These are phyloP conservation scores for Natrix natrix DNA, from an alignment of 2,797 vertebrate genomes.

Conservation along the genomic window DNA sequence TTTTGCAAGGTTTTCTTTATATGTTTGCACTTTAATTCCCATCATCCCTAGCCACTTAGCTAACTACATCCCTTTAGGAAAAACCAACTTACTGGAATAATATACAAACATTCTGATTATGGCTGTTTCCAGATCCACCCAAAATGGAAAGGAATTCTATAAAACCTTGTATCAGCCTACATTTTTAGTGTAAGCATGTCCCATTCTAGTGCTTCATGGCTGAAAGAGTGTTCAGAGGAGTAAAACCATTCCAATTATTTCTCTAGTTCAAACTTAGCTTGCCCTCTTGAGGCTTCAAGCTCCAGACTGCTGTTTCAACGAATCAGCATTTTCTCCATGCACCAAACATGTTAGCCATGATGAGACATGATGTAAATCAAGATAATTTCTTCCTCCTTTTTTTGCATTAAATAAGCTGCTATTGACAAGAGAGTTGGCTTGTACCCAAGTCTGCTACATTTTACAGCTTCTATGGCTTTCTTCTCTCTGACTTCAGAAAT, in stretches of 20 bases:
- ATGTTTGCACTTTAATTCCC: neutral
- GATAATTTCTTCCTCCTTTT: conserved; percentile 23
- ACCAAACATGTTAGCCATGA: neutral
- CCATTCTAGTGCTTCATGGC: neutral
- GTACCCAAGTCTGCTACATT: conserved; percentile 8
- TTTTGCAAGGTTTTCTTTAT: neutral
- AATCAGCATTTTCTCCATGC: neutral
- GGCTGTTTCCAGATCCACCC: neutral
- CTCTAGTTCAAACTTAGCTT: neutral
- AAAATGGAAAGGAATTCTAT: neutral
- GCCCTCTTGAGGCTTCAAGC: conserved; percentile 15
- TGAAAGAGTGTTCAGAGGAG: neutral
- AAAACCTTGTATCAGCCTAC: neutral
- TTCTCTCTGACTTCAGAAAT: neutral
- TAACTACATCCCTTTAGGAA: neutral
- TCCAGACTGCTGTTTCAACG: conserved; percentile 1
- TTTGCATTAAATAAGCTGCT: conserved; percentile 21
- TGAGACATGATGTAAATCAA: conserved; percentile 20
- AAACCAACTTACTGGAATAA: neutral
- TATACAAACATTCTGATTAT: neutral
- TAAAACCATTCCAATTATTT: neutral
- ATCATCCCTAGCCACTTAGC: neutral
- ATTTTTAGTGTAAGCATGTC: neutral
- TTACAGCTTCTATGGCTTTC: neutral
- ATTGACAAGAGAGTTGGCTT: conserved; percentile 13